Base-by-base conservation (phyloP, 2,113 vertebrate species). In the Pampusana beccarii region DNA sequence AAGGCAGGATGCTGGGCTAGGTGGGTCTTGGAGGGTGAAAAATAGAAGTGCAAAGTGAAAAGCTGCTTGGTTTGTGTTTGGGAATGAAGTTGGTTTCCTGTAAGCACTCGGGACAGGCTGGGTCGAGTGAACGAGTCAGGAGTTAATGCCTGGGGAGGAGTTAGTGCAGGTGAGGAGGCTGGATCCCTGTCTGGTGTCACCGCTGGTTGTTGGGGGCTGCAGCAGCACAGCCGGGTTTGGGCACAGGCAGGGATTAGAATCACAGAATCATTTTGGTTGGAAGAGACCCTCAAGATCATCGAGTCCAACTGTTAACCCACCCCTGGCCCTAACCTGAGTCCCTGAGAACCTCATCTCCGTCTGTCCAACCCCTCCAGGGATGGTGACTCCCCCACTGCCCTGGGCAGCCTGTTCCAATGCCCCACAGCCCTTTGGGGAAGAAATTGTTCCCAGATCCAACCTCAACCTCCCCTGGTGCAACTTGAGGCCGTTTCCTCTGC, bases 21-120 rank as follows among this genome's bases (percentile, higher is more conserved):
- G 51, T 20, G 80, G 46, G 33, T 26, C 66, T 58, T 5, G 51
- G 23, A 57, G 72, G 17, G 62, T 44, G 77, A 40, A 40, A 86
- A 84, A 60, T 0, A 51, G 51, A 64, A 66, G 29, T 28, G 26
- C 11, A 20, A 42, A 33, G 24, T 13, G 10, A 61, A 79, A 64
- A 11, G 33, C 31, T 61, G 7, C 18, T 74, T 33, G 46, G 6
- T 50, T 50, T 14, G 24, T 33, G 61, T 29, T 71, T 66, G 38
- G 54, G 77, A 64, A 75, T 38, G 12, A 80, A 84, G 33, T 24
- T 48, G 42, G 19, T 38, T 71, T 85, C 28, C 57, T 1, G 1
- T 15, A 33, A 67, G 6, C 9, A 1, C 38, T 42, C 0, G 0
- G 53, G 38, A 25, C 20, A 24, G 70, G 31, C 42, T 56, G 77